Evolutionary conservation across 1,140 invertebrate species (phyloP).

Genomic region (Nymphalis io): DNA sequence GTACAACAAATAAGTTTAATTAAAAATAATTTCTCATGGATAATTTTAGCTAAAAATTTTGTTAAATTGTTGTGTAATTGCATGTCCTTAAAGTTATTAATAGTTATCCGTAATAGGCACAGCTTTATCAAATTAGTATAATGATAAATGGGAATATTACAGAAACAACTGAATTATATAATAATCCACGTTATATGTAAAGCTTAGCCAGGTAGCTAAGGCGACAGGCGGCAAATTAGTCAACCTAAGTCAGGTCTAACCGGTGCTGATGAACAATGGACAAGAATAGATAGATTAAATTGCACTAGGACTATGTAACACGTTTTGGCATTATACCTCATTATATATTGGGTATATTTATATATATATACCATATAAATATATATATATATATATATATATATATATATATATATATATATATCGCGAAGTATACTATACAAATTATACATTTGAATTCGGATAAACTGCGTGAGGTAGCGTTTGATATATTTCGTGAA

Average conservation of each 20-base stretch:
- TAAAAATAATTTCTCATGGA: too few species aligned
- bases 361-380: too few species aligned
- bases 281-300: constrained; percentile 4
- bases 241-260: constrained; percentile 2
- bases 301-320: constrained; percentile 1
- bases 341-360: not conserved
- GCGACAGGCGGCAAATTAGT: constrained; percentile 8
- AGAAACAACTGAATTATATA: not conserved
- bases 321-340: not conserved
- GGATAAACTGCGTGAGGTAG: too few species aligned
- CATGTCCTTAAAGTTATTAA: not conserved
- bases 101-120: not conserved
- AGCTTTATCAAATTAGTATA: constrained; percentile 8
- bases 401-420: too few species aligned
- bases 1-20: too few species aligned
- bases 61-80: not conserved
- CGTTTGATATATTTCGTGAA: too few species aligned
- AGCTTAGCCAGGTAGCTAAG: constrained; percentile 18
- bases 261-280: constrained; percentile 18
- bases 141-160: constrained; percentile 10
- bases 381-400: too few species aligned
- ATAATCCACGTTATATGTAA: constrained; percentile 12
- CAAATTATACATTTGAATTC: too few species aligned
- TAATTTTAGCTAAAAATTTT: too few species aligned
- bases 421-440: too few species aligned